Base-by-base conservation (phyloP, 2,888 invertebrate species). In the Lithophane ornitopus region DNA sequence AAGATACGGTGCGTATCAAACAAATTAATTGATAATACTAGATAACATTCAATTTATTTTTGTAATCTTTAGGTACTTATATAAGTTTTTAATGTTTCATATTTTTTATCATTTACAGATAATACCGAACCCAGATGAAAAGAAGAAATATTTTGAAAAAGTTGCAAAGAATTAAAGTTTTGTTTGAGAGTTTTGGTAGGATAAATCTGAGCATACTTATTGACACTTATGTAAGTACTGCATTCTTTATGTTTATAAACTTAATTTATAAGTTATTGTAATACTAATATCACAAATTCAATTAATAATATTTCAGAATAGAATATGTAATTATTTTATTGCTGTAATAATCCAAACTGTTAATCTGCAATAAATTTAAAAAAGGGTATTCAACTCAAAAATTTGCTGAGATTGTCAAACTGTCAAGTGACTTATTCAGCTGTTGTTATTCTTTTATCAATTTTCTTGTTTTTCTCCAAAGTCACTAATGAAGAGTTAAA, bases 131-230 rank as follows among this genome's bases (percentile, higher is more conserved):
- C 98, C 98, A 26, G 97, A 97, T 84, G 98, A 98, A 90, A 98
- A 98, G 93, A 98, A 97, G 88, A 98, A 98, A 91, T 98, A 98
- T 93, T 98, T 98, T 93, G 97, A 98, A 89, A 98, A 98, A 91
- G 95, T 97, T 81, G 91, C 96, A 58, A 95, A 95, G 62, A 99
- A 94, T 81, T 93, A 81, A 89, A 85, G 22, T 1, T 41, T 11
- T 14, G 26, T 52, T 46, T 16, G 1, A 28, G 1, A 34, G 44
- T 52, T 65, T 54, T n/a, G 12, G 22, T 26, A 46, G 14, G 4
- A 39, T 59, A 39, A 34, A n/a, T 49, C 9, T 7, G 34, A 58
- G 49, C 56, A 56, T 44, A 56, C 61, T 75, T 70, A 66, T 75
- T 70, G 41, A 61, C 52, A 68, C 11, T 34, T 28, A 12, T 3